Evolutionary conservation across 2,113 vertebrate genomes (phyloP).

Genomic region (Clarias batrachus): DNA sequence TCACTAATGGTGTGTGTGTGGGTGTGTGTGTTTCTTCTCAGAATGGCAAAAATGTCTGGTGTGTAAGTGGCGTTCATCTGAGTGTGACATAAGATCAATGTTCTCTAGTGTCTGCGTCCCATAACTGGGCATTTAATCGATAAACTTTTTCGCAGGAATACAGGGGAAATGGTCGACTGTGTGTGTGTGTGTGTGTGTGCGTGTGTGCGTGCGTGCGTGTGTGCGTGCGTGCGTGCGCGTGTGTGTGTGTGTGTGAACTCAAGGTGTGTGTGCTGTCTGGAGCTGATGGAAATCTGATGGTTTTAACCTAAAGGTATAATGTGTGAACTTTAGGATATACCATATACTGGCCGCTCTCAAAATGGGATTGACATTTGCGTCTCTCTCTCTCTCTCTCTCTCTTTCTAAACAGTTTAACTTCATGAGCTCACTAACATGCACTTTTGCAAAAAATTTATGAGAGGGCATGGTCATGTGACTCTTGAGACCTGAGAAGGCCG

Average conservation of each 20-base stretch:
- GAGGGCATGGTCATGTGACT: background rate
- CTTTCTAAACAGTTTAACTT: background rate
- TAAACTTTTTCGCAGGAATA: slow-evolving; percentile 60
- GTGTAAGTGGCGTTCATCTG: slow-evolving; percentile 59
- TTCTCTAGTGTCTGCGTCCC: slow-evolving; percentile 58
- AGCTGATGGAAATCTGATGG: background rate
- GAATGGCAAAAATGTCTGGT: slow-evolving; percentile 59
- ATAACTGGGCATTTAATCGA: slow-evolving; percentile 48
- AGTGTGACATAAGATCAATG: slow-evolving; percentile 71
- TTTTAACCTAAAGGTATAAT: background rate
- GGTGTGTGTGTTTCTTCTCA: slow-evolving; percentile 50
- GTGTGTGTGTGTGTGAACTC: slow-evolving; percentile 35
- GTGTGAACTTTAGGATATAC: background rate
- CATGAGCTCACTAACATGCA: background rate
- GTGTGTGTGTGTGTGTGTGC: no score
- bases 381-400: background rate
- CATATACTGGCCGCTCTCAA: background rate
- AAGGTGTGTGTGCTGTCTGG: slow-evolving; percentile 13
- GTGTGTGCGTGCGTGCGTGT: background rate
- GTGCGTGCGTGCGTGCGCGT: no score
- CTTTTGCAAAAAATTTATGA: background rate
- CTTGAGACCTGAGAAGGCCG: background rate
- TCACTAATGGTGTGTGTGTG: slow-evolving; percentile 21
- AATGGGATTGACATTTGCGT: background rate
- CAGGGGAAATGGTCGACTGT: slow-evolving; percentile 51